Conservation (phyloP, 2,797 vertebrate species). For the Enteromius unitaeniatus region DNA sequence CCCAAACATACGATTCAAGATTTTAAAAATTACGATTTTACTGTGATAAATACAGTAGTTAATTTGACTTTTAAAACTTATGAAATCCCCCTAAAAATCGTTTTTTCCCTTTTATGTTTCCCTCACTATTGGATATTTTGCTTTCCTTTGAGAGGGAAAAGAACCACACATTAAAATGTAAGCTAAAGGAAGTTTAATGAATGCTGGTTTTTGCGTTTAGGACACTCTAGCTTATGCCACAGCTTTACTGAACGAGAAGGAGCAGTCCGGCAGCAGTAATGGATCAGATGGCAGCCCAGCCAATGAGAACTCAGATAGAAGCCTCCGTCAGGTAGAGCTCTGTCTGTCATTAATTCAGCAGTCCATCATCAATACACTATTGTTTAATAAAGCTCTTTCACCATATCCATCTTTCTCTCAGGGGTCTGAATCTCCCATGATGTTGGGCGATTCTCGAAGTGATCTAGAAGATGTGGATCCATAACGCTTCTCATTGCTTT, state of each 20-base stretch:
- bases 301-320: slow-evolving; percentile 92
- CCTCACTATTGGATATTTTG: too few species aligned
- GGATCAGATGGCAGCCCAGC: slow-evolving; percentile 97
- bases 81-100: too few species aligned
- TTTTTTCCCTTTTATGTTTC: too few species aligned
- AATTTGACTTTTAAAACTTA: too few species aligned
- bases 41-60: too few species aligned
- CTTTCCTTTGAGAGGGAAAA: too few species aligned
- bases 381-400: background rate
- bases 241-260: slow-evolving; percentile 96
- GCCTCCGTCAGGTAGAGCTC: slow-evolving; percentile 88
- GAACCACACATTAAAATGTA: too few species aligned
- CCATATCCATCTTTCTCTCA: slow-evolving; percentile 62
- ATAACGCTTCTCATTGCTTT: slow-evolving; percentile 71
- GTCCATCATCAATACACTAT: background rate
- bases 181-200: background rate
- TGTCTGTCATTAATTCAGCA: slow-evolving; percentile 1
- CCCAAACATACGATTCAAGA: too few species aligned
- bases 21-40: too few species aligned
- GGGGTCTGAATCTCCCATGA: slow-evolving; percentile 98
- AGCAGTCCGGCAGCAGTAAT: slow-evolving; percentile 98
- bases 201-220: slow-evolving; percentile 69
- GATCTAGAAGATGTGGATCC: slow-evolving; percentile 97
- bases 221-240: slow-evolving; percentile 97
- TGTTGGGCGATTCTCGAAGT: slow-evolving; percentile 95